Conservation (phyloP, 2,797 vertebrate genomes). For the Pteronotus mesoamericanus region DNA sequence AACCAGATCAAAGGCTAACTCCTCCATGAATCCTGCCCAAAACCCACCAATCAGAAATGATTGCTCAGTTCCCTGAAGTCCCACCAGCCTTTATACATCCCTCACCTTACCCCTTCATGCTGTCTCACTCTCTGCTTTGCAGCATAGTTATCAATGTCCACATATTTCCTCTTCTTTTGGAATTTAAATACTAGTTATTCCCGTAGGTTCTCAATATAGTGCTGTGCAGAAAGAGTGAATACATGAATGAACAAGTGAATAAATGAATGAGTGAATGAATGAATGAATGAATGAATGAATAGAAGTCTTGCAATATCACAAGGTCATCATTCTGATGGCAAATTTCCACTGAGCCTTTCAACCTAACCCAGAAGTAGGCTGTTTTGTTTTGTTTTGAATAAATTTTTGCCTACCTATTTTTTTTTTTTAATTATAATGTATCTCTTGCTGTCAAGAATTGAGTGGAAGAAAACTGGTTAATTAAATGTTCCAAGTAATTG, state of each 20-base stretch:
- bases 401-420: neutral
- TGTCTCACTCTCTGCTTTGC: neutral
- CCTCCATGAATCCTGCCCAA: neutral
- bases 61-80: neutral
- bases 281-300: neutral
- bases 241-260: neutral
- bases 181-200: neutral
- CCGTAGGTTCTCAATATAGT: neutral
- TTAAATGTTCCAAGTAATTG: neutral
- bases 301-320: neutral
- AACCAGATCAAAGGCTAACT: neutral
- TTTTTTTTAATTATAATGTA: neutral
- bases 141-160: neutral
- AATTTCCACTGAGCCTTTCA: neutral
- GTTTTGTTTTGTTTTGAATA: neutral
- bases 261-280: neutral
- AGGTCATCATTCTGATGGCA: neutral
- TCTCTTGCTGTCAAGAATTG: neutral
- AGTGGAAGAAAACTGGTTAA: neutral
- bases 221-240: neutral
- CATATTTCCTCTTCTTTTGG: neutral
- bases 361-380: neutral
- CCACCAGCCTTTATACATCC: neutral
- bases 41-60: neutral
- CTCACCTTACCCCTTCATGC: neutral